A percentile compares a stretch with the other conserved stretches of the same genome.
Conservation (phyloP, 1,140 invertebrate species). For the Trichoplusia ni region DNA sequence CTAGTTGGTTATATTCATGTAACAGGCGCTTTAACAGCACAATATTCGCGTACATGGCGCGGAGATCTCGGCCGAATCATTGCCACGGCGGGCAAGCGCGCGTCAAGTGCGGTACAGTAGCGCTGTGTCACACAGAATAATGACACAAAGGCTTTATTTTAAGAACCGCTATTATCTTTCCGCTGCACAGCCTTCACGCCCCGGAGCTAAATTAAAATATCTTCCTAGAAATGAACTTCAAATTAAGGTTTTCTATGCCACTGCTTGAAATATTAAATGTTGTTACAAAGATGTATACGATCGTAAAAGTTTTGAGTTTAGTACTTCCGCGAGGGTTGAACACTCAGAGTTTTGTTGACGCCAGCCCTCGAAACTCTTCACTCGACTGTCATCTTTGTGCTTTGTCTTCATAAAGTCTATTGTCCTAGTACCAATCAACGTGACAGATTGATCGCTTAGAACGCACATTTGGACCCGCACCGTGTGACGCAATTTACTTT, state of each 20-base stretch:
- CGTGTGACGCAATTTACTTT: background rate
- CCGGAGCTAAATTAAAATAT: conserved; percentile 56
- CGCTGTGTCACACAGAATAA: conserved; percentile 53
- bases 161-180: conserved; percentile 60
- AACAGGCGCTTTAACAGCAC: conserved; percentile 5
- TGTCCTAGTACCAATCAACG: background rate
- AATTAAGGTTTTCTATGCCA: conserved; percentile 37
- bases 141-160: conserved; percentile 61
- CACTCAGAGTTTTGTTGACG: conserved; percentile 5
- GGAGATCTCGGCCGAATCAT: background rate
- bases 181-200: conserved; percentile 47
- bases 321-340: conserved; percentile 23
- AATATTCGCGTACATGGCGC: conserved; percentile 6
- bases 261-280: conserved; percentile 35
- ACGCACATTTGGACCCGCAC: background rate
- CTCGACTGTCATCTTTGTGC: conserved; percentile 19
- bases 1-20: conserved; percentile 1
- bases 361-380: conserved; percentile 17
- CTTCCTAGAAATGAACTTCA: conserved; percentile 40
- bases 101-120: conserved; percentile 19
- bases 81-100: background rate
- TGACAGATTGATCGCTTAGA: background rate
- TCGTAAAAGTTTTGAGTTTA: conserved; percentile 31
- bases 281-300: conserved; percentile 31
- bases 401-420: conserved; percentile 22